Percentiles rank a stretch among this genome's conserved stretches.
phyloP scores from a whole-genome alignment of 2,113 vertebrate species.

The Pomatorhinus ruficollis region DNA sequence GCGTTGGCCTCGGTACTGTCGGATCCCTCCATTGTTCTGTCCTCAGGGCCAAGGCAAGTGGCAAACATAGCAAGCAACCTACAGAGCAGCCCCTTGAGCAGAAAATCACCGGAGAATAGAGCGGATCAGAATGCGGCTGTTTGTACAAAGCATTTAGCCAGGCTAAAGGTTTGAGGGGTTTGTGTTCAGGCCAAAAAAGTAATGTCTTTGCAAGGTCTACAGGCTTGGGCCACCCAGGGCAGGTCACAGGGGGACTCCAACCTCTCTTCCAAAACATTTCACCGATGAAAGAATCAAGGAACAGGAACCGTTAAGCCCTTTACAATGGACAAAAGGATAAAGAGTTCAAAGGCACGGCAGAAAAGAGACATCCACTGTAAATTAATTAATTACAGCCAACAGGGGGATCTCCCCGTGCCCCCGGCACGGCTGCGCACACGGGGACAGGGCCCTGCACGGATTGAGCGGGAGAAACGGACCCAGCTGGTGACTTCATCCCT shows the following conservation, averaged over 20 bases:
- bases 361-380: conserved; percentile 58
- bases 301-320: conserved; percentile 63
- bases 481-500: not conserved
- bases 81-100: conserved; percentile 58
- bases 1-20: conserved; percentile 38
- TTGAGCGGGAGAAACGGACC: not conserved
- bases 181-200: conserved; percentile 72
- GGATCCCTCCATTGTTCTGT: not conserved
- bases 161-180: conserved; percentile 54
- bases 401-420: not conserved
- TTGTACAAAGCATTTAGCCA: conserved; percentile 63
- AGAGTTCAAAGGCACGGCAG: conserved; percentile 40
- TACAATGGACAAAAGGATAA: conserved; percentile 36
- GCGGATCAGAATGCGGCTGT: conserved; percentile 54
- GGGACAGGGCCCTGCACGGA: not conserved
- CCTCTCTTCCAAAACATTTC: conserved; percentile 65
- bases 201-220: conserved; percentile 65
- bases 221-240: conserved; percentile 69
- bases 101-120: conserved; percentile 66
- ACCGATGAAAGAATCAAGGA: conserved; percentile 43
- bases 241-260: conserved; percentile 61
- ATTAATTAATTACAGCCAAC: not conserved
- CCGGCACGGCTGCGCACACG: accelerated
- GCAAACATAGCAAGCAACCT: conserved; percentile 57
- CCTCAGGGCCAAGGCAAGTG: conserved; percentile 12